These are phyloP conservation scores for Zenarchopterus dispar DNA, from an alignment of 2,797 vertebrate species.

Conservation along the genomic window DNA sequence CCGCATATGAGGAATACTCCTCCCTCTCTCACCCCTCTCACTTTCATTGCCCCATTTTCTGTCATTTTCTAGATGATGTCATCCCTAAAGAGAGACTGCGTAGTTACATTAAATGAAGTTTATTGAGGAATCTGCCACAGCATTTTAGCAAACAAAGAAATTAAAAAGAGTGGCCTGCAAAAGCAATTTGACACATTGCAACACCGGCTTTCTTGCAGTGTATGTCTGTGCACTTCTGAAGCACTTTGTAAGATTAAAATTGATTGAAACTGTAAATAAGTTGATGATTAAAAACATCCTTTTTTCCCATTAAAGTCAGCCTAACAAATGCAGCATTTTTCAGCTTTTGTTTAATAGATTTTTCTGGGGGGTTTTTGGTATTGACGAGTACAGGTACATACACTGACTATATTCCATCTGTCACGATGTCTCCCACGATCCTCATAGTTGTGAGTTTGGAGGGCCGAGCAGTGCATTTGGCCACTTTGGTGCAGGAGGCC, in stretches of 20 bases:
- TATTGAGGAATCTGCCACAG: slow-evolving; percentile 69
- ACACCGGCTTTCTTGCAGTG: slow-evolving; percentile 27
- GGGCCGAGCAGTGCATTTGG: slow-evolving; percentile 87
- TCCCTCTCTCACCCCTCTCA: slow-evolving; percentile 59
- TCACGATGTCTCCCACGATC: slow-evolving; percentile 8
- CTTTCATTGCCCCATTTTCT: slow-evolving; percentile 74
- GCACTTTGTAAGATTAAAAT: slow-evolving; percentile 19
- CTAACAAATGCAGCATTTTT: background rate
- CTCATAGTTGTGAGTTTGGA: slow-evolving; percentile 88
- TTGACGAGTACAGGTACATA: background rate
- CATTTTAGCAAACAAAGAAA: slow-evolving; percentile 71
- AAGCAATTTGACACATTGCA: slow-evolving; percentile 46
- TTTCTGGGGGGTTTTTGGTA: no score
- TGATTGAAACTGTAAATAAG: background rate
- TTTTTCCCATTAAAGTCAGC: background rate
- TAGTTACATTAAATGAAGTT: slow-evolving; percentile 64
- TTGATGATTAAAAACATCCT: background rate
- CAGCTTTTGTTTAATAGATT: background rate
- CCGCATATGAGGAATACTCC: slow-evolving; percentile 54
- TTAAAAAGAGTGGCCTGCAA: slow-evolving; percentile 58
- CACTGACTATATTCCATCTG: background rate
- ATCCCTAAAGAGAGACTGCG: slow-evolving; percentile 60
- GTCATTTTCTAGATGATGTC: slow-evolving; percentile 73
- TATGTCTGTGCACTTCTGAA: slow-evolving; percentile 10
- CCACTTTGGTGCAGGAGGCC: slow-evolving; percentile 88